Evolutionary conservation across 2,113 vertebrate species (phyloP).

Genomic region (Loxodonta africana): DNA sequence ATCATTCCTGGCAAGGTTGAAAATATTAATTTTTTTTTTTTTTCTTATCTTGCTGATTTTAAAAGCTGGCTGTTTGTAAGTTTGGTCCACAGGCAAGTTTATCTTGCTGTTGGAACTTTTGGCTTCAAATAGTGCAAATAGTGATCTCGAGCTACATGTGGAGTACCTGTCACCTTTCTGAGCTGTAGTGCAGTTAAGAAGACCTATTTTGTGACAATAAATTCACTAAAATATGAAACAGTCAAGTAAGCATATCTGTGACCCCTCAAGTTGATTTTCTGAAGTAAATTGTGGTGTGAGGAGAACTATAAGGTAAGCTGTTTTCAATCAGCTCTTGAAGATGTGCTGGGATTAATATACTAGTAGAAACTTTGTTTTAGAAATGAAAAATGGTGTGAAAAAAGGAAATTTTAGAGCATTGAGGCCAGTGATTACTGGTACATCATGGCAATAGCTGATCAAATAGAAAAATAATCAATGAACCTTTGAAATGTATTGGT

Average conservation of each 20-base stretch:
- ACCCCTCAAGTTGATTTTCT: constrained; percentile 16
- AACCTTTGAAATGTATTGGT: constrained; percentile 31
- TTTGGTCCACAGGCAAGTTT: constrained; percentile 75
- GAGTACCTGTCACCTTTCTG: constrained; percentile 51
- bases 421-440: neutral
- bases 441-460: neutral
- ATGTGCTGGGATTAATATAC: neutral
- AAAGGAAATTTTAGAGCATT: constrained; percentile 45
- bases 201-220: constrained; percentile 77
- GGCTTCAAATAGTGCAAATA: constrained; percentile 74
- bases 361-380: neutral
- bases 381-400: constrained; percentile 54
- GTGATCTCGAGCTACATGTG: constrained; percentile 31
- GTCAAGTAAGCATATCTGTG: constrained; percentile 59
- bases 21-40: constrained; percentile 78
- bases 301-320: constrained; percentile 17
- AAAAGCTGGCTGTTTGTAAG: constrained; percentile 78
- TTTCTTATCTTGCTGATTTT: constrained; percentile 77
- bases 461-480: constrained; percentile 48
- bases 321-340: constrained; percentile 48
- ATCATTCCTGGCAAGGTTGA: constrained; percentile 72
- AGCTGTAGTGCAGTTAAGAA: constrained; percentile 73
- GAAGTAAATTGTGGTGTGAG: constrained; percentile 74
- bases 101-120: constrained; percentile 77
- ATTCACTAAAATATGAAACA: constrained; percentile 73